Base-by-base conservation (phyloP, 2,797 vertebrate species). In the Labeo calbasu region DNA sequence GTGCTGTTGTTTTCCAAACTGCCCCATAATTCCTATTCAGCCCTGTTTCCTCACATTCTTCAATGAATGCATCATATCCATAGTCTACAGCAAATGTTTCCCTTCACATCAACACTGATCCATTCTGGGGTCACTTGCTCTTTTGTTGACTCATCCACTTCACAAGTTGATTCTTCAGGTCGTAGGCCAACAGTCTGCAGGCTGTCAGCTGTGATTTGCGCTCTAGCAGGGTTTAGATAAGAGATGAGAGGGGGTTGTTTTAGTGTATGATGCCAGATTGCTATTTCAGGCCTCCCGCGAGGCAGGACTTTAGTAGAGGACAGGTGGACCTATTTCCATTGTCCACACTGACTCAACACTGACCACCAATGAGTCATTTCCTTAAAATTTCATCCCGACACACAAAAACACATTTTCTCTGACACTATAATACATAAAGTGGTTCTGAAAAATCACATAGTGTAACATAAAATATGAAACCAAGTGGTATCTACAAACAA, bases 261-360 rank as follows among this genome's bases (percentile, higher is more conserved):
- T 80, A 71, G 50, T 13, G 61, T 51, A 53, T 77, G 55, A 75
- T 80, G 66, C 48, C 81, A 85, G 57, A 55, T 61, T 63, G 80
- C 77, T 90, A 90, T 89, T 90, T 89, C 57, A 84, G 84, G 84
- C 76, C 10, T 57, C 59, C 71, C 65, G 36, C 53, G 82, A 76
- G 79, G 51, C 73, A 73, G 77, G 83, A 59, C 81, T 63, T 76
- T 63, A 77, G 83, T 23, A 48, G 71, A 84, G 69, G 84, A 88
- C 87, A 88, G 85, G 71, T 89, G 85, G 78, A 61, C 78, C 80
- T 78, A 19, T 77, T 66, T 72, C 65, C 77, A 88, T 88, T 88
- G 85, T 87, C 78, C 73, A 83, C 48, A 59, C n/a, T n/a, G 66
- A 15, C 46, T 57, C 32, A 66, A 15, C 69, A 63, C 77, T 28